These are phyloP conservation scores for Erebia palarica DNA, from an alignment of 2,888 invertebrate genomes.

Conservation along the genomic window DNA sequence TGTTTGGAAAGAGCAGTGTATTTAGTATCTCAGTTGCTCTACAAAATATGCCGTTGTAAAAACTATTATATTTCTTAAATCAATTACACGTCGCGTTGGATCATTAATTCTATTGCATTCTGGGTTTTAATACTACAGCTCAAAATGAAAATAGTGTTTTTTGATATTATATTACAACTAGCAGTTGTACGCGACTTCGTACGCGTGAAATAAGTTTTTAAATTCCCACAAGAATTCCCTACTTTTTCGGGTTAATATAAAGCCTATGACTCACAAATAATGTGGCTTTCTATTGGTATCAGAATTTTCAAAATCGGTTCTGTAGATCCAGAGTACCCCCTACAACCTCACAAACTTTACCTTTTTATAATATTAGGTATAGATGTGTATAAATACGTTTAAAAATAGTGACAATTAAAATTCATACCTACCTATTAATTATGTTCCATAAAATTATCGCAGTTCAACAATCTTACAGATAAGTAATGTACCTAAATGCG, in stretches of 20 bases:
- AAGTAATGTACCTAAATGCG: neutral
- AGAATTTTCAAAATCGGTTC: no score
- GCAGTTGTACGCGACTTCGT: no score
- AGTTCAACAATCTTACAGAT: neutral
- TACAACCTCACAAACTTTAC: no score
- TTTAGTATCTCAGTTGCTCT: conserved; percentile 7
- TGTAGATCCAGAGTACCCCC: no score
- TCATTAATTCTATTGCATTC: neutral
- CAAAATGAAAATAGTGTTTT: neutral
- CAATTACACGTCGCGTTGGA: conserved; percentile 15
- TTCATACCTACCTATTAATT: neutral
- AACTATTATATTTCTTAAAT: conserved; percentile 44
- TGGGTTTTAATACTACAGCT: neutral
- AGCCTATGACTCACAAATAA: no score
- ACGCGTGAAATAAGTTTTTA: no score
- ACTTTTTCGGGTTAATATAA: no score
- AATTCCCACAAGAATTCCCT: no score
- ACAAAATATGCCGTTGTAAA: conserved; percentile 45
- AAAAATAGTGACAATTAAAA: neutral
- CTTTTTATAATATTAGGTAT: no score
- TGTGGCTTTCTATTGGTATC: no score
- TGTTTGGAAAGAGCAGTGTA: conserved; percentile 19
- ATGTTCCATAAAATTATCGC: neutral
- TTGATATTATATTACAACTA: neutral
- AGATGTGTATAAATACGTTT: neutral